These are phyloP conservation scores for Xyliphius kryptos DNA, from an alignment of 2,113 vertebrate species.

Conservation along the genomic window DNA sequence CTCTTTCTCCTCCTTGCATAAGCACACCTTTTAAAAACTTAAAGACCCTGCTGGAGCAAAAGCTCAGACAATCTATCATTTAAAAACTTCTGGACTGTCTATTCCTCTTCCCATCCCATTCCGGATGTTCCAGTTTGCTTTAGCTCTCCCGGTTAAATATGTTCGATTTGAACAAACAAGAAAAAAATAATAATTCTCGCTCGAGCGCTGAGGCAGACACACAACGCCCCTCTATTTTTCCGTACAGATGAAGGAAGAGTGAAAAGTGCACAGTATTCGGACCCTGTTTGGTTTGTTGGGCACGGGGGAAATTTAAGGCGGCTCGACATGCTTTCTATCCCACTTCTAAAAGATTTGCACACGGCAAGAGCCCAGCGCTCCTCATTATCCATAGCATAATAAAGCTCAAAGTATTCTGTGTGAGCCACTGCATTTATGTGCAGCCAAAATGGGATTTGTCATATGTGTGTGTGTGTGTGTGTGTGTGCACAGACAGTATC, in stretches of 20 bases:
- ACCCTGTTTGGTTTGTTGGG: conserved; percentile 14
- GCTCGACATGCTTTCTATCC: conserved; percentile 11
- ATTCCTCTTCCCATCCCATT: too few species aligned
- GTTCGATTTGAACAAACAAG: background rate
- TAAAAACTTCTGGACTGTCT: too few species aligned
- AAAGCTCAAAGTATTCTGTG: conserved; percentile 23
- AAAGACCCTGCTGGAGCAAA: too few species aligned
- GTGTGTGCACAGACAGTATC: conserved; percentile 3
- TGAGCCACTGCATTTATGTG: conserved; percentile 8
- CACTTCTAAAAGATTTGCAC: conserved; percentile 10
- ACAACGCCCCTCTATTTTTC: conserved; percentile 3
- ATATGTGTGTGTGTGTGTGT: too few species aligned
- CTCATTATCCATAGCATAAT: conserved; percentile 32
- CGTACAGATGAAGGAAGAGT: conserved; percentile 9
- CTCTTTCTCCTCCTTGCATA: too few species aligned
- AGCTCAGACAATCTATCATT: too few species aligned
- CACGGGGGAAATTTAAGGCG: conserved; percentile 25
- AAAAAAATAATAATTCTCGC: conserved; percentile 9
- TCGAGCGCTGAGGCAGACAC: background rate
- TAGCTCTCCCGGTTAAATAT: too few species aligned
- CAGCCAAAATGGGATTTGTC: conserved; percentile 21
- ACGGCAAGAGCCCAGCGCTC: conserved; percentile 7
- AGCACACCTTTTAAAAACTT: too few species aligned
- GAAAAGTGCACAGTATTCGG: conserved; percentile 11
- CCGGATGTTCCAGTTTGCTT: conserved; percentile 24